A percentile compares a stretch with the other conserved stretches of the same genome.
phyloP scores from a whole-genome alignment of 2,113 vertebrate species.

The Leucosticte australis region DNA sequence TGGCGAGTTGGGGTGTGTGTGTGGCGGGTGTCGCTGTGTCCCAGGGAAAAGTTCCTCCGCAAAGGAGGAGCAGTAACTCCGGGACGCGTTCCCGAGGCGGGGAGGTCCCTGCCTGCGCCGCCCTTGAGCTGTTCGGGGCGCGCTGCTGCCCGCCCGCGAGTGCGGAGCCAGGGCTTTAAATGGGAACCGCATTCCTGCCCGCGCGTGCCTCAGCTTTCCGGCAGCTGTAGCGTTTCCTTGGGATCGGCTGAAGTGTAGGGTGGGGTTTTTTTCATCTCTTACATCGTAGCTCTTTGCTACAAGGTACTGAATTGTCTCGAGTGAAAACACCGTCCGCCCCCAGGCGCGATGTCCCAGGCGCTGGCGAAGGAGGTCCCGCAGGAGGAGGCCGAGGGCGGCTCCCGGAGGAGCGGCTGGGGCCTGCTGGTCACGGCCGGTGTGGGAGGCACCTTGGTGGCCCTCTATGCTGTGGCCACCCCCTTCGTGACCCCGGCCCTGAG shows the following conservation, averaged over 20 bases:
- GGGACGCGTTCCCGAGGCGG: rapidly evolving
- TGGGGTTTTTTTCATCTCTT: rapidly evolving
- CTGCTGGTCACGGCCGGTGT: constrained; percentile 73
- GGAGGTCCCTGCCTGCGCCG: neutral
- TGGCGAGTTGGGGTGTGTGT: rapidly evolving
- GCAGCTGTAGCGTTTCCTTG: rapidly evolving
- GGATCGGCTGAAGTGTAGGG: rapidly evolving
- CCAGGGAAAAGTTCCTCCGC: rapidly evolving
- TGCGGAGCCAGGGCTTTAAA: rapidly evolving
- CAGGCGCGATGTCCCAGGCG: neutral
- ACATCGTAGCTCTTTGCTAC: rapidly evolving
- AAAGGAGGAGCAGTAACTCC: rapidly evolving
- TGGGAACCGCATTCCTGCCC: rapidly evolving
- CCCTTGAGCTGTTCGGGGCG: rapidly evolving
- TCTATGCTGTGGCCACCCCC: constrained; percentile 82
- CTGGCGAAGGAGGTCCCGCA: rapidly evolving
- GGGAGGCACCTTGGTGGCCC: constrained; percentile 78
- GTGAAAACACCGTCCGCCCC: rapidly evolving
- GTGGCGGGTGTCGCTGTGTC: rapidly evolving
- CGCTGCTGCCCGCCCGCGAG: neutral
- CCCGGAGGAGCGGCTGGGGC: constrained; percentile 68
- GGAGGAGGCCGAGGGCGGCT: neutral
- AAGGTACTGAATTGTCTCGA: rapidly evolving
- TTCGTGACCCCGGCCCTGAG: constrained; percentile 88
- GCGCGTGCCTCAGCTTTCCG: rapidly evolving